Evolutionary conservation across 2,888 invertebrate species (phyloP).

Genomic region (Isotomurus palustris): DNA sequence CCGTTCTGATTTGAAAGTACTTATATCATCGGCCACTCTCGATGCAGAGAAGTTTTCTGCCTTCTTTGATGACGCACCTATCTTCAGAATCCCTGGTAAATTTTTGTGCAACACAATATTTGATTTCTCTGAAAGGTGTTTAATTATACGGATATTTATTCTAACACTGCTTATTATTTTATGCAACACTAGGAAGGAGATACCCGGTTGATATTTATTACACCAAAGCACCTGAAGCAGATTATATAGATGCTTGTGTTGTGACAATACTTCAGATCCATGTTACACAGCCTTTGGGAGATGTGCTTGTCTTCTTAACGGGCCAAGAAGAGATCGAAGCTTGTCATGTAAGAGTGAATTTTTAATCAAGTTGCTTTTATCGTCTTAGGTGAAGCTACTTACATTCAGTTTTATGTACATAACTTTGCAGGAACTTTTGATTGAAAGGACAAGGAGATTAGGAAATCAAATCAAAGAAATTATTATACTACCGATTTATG

Average conservation of each 20-base stretch:
- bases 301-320: slow-evolving; percentile 93
- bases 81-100: slow-evolving; percentile 80
- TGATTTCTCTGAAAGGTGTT: not conserved
- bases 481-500: slow-evolving; percentile 91
- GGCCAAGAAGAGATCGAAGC: slow-evolving; percentile 57
- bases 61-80: slow-evolving; percentile 98
- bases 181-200: slow-evolving; percentile 63
- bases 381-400: not conserved
- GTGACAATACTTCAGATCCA: slow-evolving; percentile 97
- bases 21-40: slow-evolving; percentile 96
- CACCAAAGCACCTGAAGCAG: slow-evolving; percentile 98
- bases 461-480: slow-evolving; percentile 91
- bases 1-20: slow-evolving; percentile 85
- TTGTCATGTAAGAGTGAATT: slow-evolving; percentile 32
- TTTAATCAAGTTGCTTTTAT: not conserved
- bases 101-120: no score
- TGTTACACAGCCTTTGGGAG: slow-evolving; percentile 92
- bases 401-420: not conserved
- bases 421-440: slow-evolving; percentile 64
- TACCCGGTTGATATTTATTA: slow-evolving; percentile 99
- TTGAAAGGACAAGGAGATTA: slow-evolving; percentile 84
- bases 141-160: no score
- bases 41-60: slow-evolving; percentile 97
- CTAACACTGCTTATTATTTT: no score
- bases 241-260: slow-evolving; percentile 97